Evolutionary conservation across 2,888 invertebrate species (phyloP).

Genomic region (Aphodius sticticus): DNA sequence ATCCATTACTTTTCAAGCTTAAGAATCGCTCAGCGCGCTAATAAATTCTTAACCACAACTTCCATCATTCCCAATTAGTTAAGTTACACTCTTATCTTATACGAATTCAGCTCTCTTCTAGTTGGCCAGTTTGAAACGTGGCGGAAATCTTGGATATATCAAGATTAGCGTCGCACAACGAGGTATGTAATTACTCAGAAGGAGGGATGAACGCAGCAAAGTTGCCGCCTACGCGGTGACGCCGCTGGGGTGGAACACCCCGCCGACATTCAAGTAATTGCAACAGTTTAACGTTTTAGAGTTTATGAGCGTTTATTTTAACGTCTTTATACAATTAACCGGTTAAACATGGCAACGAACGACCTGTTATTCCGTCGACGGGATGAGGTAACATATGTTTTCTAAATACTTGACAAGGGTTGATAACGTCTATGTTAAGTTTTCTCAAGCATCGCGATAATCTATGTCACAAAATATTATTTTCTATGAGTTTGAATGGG

Average conservation of each 20-base stretch:
- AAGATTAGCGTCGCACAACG: conserved; percentile 4
- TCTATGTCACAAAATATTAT: too few species aligned
- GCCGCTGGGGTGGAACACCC: background rate
- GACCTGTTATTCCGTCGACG: background rate
- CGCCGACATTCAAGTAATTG: background rate
- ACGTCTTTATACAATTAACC: background rate
- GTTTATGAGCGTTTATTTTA: background rate
- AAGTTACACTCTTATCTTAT: too few species aligned
- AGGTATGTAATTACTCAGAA: conserved; percentile 4
- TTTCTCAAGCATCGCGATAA: too few species aligned
- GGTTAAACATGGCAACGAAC: background rate
- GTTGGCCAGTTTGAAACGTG: background rate
- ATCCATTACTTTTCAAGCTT: too few species aligned
- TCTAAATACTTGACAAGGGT: background rate
- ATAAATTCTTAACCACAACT: too few species aligned
- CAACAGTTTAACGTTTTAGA: background rate
- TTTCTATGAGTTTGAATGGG: too few species aligned
- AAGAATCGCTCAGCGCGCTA: too few species aligned
- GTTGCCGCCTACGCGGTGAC: background rate
- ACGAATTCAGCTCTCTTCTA: background rate
- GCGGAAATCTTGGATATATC: background rate
- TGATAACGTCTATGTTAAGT: too few species aligned
- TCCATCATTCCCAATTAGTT: too few species aligned
- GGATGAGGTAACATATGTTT: background rate
- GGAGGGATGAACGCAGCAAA: background rate